Conservation (phyloP, 2,113 vertebrate genomes). For the Gadus macrocephalus region DNA sequence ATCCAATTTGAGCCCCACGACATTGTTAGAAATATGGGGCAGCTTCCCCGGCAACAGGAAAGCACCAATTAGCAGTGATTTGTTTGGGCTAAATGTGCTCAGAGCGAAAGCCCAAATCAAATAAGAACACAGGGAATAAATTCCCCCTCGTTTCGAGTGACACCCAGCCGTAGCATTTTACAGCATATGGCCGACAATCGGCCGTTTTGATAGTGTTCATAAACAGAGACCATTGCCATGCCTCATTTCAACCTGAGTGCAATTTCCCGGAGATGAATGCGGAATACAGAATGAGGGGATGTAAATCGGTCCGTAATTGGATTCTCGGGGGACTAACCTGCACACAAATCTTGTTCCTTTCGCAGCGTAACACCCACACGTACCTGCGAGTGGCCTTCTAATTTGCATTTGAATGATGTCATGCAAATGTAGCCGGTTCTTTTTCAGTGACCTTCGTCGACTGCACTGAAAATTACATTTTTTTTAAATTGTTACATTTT, state of each 20-base stretch:
- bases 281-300: not conserved
- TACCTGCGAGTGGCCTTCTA: conserved; percentile 17
- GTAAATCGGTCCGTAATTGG: conserved; percentile 54
- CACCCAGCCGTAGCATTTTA: conserved; percentile 53
- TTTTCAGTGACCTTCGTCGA: conserved; percentile 8
- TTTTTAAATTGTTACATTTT: not conserved
- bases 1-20: conserved; percentile 17
- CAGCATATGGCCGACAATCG: conserved; percentile 66
- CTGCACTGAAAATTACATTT: not conserved
- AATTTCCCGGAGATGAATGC: conserved; percentile 4
- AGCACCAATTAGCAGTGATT: conserved; percentile 47
- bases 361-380: conserved; percentile 38
- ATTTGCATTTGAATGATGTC: conserved; percentile 43
- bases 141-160: conserved; percentile 43
- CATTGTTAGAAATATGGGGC: conserved; percentile 20
- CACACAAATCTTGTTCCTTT: conserved; percentile 31
- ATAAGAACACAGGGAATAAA: conserved; percentile 41
- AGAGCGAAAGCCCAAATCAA: conserved; percentile 49
- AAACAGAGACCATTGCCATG: conserved; percentile 51
- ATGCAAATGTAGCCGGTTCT: conserved; percentile 28
- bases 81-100: conserved; percentile 49
- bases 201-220: conserved; percentile 54
- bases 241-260: conserved; percentile 61
- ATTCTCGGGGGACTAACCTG: conserved; percentile 46
- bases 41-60: conserved; percentile 29